Base-by-base conservation (phyloP, 2,888 invertebrate genomes). In the Phengaris alcon region DNA sequence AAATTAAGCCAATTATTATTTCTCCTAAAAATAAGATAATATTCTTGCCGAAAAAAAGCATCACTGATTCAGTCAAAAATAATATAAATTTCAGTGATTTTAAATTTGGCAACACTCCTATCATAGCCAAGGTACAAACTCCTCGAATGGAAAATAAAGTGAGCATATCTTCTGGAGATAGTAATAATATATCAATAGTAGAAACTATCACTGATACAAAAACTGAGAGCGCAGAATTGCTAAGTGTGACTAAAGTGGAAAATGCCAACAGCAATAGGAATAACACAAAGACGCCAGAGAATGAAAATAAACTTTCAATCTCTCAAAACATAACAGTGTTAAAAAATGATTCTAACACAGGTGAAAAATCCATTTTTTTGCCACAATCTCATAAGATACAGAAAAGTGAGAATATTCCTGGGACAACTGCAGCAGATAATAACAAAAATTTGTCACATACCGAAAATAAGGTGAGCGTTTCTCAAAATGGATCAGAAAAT, bases 1-100 rank as follows among this genome's bases (percentile, higher is more conserved):
- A 59, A 35, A 64, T 64, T 2, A 64, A 64, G 13, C 64, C 64
- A 35, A 64, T 64, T 64, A 64, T 64, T 44, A 64, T 64, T 35
- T 64, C 64, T 35, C 64, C 64, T 12, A 64, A 64, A 64, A 64
- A 64, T 64, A 64, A 64, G 35, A 64, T 64, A 44, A 64, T 64
- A 44, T 44, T 64, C 22, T 64, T 64, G 64, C 35, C 64, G 12
- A 35, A 10, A 64, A 64, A 64, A 10, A 6, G 12, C 12, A 44
- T 44, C 59, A 59, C 59, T 10, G 64, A 64, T 12, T 64, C 64
- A 64, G 64, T 64, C 12, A 64, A 64, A 35, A 64, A 64, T 12
- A 64, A 64, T 64, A 64, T 64, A 10, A 64, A 5, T 64, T 44
- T 12, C 12, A 44, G 6, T 64, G 64, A 64, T 35, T 64, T 64